Evolutionary conservation across 2,888 invertebrate species (phyloP), one percentile per base, ranked within the genome.

Genomic region (Mythimna albipuncta): DNA sequence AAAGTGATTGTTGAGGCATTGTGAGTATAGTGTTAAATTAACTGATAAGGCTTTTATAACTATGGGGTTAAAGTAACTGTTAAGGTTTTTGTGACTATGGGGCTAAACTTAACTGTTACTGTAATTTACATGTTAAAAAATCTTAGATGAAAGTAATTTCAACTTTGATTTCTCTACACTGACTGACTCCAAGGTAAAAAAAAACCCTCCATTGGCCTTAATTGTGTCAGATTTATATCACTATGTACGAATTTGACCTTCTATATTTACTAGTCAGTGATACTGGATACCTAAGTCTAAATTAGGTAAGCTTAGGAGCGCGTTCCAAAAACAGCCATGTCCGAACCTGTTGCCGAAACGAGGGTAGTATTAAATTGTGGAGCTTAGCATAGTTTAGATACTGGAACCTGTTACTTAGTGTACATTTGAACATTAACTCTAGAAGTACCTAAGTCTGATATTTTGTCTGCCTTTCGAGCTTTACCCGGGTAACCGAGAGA

Each of bases 261-360:
- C 75, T 72, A n/a, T 26, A 6, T 6, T 1, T 16, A 7, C 6
- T 41, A 11, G 9, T 35, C 32, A 52, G 2, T 57, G 10, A 21
- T n/a, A 59, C 19, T 0, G 6, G 47, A 16, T 47, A 63, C 13
- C 55, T 16, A 66, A 75, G 58, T 58, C 54, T 72, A 66, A 81
- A 69, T 77, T 72, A 77, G 77, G 64, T 62, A 7, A 57, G 63
- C 59, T 77, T 72, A 64, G 58, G 38, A 54, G 71, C 55, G n/a
- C 35, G 71, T 64, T 65, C 70, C 55, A 73, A 82, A 77, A 76
- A 82, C 58, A 62, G 58, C 38, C 26, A 64, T 55, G 79, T 68
- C 47, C 35, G 10, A 54, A 81, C 81, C 81, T 81, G 81, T 81
- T 82, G 81, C 81, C 65, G n/a, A 66, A 77, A 72, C 63, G 50